Evolutionary conservation across 1,140 invertebrate species (phyloP).

Genomic region (Sycophaga agraensis): DNA sequence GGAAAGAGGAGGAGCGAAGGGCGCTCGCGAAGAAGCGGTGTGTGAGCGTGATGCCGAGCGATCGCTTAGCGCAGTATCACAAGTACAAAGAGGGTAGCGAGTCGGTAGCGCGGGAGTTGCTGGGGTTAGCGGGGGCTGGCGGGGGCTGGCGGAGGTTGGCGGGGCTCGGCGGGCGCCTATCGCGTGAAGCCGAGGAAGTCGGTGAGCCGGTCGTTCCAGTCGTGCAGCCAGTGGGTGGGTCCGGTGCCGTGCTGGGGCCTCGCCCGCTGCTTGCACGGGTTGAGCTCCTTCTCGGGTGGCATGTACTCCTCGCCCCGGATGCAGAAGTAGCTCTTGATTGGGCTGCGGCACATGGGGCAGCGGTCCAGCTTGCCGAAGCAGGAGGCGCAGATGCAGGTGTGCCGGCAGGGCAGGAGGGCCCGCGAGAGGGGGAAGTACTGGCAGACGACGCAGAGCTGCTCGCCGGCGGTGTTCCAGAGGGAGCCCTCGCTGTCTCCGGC

Average conservation of each 20-base stretch:
- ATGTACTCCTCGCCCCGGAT: constrained; percentile 74
- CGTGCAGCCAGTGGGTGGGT: constrained; percentile 61
- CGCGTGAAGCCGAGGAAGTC: constrained; percentile 66
- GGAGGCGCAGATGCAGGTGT: constrained; percentile 79
- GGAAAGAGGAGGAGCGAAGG: too few relatives aligned
- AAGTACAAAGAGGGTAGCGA: neutral
- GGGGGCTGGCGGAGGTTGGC: neutral
- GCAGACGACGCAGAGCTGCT: constrained; percentile 78
- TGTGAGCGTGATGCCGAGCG: neutral
- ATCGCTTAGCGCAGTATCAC: neutral
- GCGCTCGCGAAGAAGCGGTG: too few relatives aligned
- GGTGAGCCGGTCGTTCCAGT: constrained; percentile 65
- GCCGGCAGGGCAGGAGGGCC: constrained; percentile 78
- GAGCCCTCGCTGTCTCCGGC: constrained; percentile 52
- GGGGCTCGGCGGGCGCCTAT: constrained; percentile 35
- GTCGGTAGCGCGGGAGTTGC: neutral
- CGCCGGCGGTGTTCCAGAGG: constrained; percentile 60
- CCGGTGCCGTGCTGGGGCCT: constrained; percentile 36
- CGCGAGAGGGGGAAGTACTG: constrained; percentile 73
- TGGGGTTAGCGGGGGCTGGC: neutral
- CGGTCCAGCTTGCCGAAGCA: constrained; percentile 73
- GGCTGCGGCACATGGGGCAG: constrained; percentile 80
- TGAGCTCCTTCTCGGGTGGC: constrained; percentile 60
- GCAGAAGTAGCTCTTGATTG: constrained; percentile 79
- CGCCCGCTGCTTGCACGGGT: constrained; percentile 48